phyloP scores from a whole-genome alignment of 30 jellyfish, hydroid and myxozoan genomes.

The Chrysaora quinquecirrha region DNA sequence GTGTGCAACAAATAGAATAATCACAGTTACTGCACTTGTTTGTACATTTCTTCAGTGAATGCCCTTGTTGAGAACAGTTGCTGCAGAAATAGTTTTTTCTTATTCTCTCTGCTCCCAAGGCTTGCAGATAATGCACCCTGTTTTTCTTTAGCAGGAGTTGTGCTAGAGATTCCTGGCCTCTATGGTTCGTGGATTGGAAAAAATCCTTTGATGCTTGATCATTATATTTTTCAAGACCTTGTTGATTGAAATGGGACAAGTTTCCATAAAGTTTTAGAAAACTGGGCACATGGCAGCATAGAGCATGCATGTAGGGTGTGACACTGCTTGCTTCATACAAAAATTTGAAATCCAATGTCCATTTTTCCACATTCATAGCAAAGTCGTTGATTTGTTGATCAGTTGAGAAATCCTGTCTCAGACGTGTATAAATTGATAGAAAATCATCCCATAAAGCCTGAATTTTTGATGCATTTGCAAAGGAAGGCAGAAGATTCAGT shows the following conservation, averaged over 20 bases:
- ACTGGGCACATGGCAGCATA: no score
- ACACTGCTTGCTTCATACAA: no score
- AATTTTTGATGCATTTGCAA: neutral
- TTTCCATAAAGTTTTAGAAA: neutral
- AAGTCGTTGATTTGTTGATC: neutral
- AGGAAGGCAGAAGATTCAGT: no score
- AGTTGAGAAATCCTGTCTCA: neutral
- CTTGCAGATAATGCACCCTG: constrained; percentile 36
- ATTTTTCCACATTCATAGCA: neutral
- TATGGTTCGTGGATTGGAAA: constrained; percentile 42
- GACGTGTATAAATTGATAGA: neutral
- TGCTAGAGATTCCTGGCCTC: constrained; percentile 17
- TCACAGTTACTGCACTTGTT: constrained; percentile 43
- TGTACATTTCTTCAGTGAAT: constrained; percentile 29
- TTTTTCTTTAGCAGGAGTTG: constrained; percentile 46
- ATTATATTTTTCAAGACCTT: no score
- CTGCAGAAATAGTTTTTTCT: constrained; percentile 36
- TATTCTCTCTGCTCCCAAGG: constrained; percentile 35
- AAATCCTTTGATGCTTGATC: no score
- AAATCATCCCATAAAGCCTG: constrained; percentile 38
- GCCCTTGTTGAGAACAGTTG: constrained; percentile 38
- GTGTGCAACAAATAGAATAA: constrained; percentile 22
- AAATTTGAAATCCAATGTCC: constrained; percentile 27
- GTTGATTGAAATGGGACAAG: neutral
- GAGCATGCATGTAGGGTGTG: no score